Percentiles rank a stretch among this genome's conserved stretches.
These are phyloP conservation scores for Lipotes vexillifer DNA, from an alignment of 2,113 vertebrate species.

Conservation along the genomic window DNA sequence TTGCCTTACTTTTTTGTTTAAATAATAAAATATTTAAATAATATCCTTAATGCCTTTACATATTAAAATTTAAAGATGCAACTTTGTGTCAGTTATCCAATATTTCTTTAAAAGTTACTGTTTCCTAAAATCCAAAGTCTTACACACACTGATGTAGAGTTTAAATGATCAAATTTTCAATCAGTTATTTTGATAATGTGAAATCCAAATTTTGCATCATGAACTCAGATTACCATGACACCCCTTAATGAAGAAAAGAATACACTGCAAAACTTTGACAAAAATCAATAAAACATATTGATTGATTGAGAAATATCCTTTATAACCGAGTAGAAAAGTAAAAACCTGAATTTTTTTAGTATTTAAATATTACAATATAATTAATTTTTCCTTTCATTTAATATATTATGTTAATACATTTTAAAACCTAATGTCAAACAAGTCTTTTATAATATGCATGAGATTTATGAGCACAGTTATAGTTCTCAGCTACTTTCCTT, in stretches of 20 bases:
- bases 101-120: not conserved
- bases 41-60: not conserved
- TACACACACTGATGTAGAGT: not conserved
- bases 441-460: not conserved
- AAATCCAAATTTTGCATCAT: not conserved
- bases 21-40: not conserved
- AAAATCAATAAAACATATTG: not conserved
- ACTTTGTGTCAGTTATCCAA: not conserved
- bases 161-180: not conserved
- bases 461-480: not conserved
- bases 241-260: not conserved
- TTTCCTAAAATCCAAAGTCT: not conserved
- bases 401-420: not conserved
- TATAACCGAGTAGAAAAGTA: not conserved
- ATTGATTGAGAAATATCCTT: not conserved
- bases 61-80: constrained; percentile 26
- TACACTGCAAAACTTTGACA: not conserved
- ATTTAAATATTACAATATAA: not conserved
- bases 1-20: not conserved
- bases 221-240: not conserved
- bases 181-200: not conserved
- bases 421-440: not conserved
- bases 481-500: not conserved
- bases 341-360: not conserved
- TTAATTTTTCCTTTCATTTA: not conserved